These are phyloP conservation scores for Dipus sagitta DNA, from an alignment of 2,797 vertebrate species.

Conservation along the genomic window DNA sequence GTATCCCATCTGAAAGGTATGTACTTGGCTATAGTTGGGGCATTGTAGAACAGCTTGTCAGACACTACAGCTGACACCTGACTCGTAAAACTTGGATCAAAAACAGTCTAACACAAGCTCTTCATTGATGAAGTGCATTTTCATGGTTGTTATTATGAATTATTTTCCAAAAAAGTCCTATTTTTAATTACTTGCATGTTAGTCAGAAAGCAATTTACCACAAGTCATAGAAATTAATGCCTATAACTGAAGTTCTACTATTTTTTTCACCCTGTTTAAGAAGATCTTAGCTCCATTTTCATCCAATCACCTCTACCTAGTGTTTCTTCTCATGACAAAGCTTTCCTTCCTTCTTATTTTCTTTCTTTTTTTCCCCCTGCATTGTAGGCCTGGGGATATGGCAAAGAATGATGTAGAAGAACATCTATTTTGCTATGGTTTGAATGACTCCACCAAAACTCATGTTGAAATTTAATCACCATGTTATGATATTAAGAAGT, in stretches of 20 bases:
- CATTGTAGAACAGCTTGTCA: neutral
- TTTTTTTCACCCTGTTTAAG: neutral
- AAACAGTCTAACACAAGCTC: slow-evolving; percentile 29
- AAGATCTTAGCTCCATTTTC: slow-evolving; percentile 34
- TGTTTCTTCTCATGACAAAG: slow-evolving; percentile 42
- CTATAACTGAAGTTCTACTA: slow-evolving; percentile 47
- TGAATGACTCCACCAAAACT: neutral
- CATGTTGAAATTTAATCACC: neutral
- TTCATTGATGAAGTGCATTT: slow-evolving; percentile 63
- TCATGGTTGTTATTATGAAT: slow-evolving; percentile 56
- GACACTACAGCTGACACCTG: slow-evolving; percentile 19
- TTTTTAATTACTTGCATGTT: slow-evolving; percentile 53
- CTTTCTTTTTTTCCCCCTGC: accelerated
- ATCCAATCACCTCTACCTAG: neutral
- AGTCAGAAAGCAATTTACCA: slow-evolving; percentile 58
- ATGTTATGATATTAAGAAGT: neutral
- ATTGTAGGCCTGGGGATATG: neutral
- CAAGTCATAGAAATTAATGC: slow-evolving; percentile 52
- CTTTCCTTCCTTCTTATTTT: neutral
- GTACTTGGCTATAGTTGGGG: neutral
- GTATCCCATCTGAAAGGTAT: neutral
- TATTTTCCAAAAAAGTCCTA: slow-evolving; percentile 33
- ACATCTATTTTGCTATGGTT: neutral
- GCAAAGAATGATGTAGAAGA: slow-evolving; percentile 36
- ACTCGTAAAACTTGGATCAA: neutral